These are phyloP conservation scores for Rhineura floridana DNA, from an alignment of 2,113 vertebrate species.

Conservation along the genomic window DNA sequence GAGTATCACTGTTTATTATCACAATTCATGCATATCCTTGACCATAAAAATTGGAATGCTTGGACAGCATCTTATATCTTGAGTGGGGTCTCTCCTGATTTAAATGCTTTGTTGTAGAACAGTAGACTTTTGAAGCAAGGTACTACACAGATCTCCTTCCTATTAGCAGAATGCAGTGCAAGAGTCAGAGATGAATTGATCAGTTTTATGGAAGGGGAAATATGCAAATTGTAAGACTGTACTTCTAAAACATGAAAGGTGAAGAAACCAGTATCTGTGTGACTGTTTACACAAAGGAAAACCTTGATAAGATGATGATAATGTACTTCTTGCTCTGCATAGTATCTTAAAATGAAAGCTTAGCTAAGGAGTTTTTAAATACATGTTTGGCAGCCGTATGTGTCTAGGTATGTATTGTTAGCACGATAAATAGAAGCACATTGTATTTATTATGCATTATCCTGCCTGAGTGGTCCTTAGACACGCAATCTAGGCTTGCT, in stretches of 20 bases:
- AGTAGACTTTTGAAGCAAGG: constrained; percentile 36
- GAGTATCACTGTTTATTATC: not conserved
- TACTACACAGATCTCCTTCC: constrained; percentile 22
- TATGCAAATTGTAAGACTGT: not conserved
- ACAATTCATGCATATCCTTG: not conserved
- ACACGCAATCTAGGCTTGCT: not conserved
- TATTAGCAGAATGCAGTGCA: constrained; percentile 40
- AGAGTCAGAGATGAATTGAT: not conserved
- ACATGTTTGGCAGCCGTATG: not conserved
- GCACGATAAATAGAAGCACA: not conserved
- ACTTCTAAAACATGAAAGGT: not conserved
- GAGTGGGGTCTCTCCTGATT: constrained; percentile 1
- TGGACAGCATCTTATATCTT: not conserved
- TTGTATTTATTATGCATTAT: not conserved
- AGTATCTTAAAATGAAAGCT: not conserved
- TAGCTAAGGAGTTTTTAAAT: not conserved
- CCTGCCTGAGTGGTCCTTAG: not conserved
- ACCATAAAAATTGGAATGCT: constrained; percentile 6
- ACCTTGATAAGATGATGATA: not conserved
- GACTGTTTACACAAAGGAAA: not conserved
- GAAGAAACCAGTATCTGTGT: not conserved
- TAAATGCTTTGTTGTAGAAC: constrained; percentile 35
- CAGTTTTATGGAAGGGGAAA: not conserved
- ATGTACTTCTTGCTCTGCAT: not conserved
- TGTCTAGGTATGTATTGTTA: not conserved